Conservation (phyloP, 2,888 invertebrate species). For the Melanostoma scalare region DNA sequence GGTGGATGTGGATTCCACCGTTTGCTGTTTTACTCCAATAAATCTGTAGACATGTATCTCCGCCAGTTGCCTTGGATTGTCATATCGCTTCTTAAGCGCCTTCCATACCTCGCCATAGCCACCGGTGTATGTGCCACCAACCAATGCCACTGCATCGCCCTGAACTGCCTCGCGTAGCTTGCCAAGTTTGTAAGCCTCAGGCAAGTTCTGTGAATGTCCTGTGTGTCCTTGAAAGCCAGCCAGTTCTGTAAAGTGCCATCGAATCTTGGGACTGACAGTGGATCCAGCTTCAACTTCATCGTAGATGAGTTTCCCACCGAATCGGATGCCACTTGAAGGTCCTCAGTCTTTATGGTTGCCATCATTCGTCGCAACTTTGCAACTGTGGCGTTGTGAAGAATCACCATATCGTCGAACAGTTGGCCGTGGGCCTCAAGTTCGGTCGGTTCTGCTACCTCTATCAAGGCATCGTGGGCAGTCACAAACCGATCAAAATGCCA, state of each 20-base stretch:
- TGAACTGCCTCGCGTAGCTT: slow-evolving; percentile 5
- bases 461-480: background rate
- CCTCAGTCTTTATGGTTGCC: background rate
- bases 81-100: slow-evolving; percentile 34
- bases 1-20: background rate
- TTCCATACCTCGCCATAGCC: slow-evolving; percentile 47
- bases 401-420: background rate
- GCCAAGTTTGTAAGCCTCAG: slow-evolving; percentile 25
- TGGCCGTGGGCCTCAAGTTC: background rate
- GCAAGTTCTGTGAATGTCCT: slow-evolving; percentile 16
- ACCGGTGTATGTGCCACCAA: slow-evolving; percentile 45
- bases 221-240: slow-evolving; percentile 34
- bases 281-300: too few species aligned
- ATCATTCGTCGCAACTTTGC: background rate
- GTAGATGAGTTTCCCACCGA: too few species aligned
- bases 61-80: slow-evolving; percentile 35
- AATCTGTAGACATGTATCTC: slow-evolving; percentile 52
- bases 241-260: slow-evolving; percentile 32
- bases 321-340: too few species aligned
- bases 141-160: slow-evolving; percentile 21
- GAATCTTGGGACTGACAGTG: background rate
- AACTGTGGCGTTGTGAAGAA: background rate
- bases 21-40: slow-evolving; percentile 31
- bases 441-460: background rate
- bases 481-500: background rate